Percentiles rank a stretch among this genome's conserved stretches.
Conservation (phyloP, 2,113 vertebrate genomes). For the Copsychus sechellarum region DNA sequence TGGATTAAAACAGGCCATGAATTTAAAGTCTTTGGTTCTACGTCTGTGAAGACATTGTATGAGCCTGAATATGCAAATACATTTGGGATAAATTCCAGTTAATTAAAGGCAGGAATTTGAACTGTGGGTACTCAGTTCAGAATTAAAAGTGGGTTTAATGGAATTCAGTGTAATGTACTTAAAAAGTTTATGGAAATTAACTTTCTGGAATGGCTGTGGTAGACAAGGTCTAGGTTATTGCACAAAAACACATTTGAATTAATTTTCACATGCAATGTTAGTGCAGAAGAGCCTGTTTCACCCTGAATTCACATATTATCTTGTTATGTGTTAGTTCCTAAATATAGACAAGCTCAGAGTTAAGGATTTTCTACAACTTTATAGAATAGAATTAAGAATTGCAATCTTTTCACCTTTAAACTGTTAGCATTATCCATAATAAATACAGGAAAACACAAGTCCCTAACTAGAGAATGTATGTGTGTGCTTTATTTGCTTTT, state of each 20-base stretch:
- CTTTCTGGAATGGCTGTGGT: background rate
- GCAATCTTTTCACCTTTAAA: background rate
- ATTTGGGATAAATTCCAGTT: slow-evolving; percentile 24
- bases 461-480: background rate
- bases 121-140: background rate
- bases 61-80: background rate
- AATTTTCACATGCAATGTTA: background rate
- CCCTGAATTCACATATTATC: background rate
- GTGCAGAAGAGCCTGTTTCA: background rate
- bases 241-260: background rate
- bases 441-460: background rate
- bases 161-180: slow-evolving; percentile 18
- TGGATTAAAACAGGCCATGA: background rate
- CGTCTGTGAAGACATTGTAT: background rate
- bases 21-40: background rate
- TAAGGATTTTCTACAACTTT: background rate
- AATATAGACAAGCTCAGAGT: background rate
- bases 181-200: background rate
- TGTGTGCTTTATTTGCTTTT: background rate
- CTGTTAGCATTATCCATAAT: background rate
- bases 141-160: slow-evolving; percentile 25
- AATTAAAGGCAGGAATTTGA: slow-evolving; percentile 24
- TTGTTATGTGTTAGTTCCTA: background rate
- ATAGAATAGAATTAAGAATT: background rate
- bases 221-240: slow-evolving; percentile 5